phyloP scores from a whole-genome alignment of 2,113 vertebrate species.

The Leptosomus discolor region DNA sequence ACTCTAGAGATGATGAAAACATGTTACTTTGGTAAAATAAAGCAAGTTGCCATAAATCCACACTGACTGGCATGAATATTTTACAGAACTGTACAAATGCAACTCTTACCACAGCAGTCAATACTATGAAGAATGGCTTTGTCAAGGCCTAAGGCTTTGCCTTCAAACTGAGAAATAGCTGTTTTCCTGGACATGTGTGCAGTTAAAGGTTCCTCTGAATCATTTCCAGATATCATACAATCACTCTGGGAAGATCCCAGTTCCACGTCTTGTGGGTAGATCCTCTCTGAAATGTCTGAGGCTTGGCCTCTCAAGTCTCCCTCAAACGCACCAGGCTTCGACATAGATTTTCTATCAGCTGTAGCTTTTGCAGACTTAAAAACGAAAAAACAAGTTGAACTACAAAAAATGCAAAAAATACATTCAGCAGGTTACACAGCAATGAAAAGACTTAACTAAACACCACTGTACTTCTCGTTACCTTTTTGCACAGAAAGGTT shows the following conservation, averaged over 20 bases:
- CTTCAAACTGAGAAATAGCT: conserved; percentile 93
- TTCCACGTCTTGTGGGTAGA: conserved; percentile 84
- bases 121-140: conserved; percentile 98
- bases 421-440: background rate
- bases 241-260: conserved; percentile 84
- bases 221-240: conserved; percentile 82
- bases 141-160: conserved; percentile 94
- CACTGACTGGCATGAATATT: background rate
- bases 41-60: background rate
- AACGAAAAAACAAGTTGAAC: background rate
- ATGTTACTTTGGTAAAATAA: background rate
- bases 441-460: background rate
- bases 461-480: background rate
- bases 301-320: conserved; percentile 84
- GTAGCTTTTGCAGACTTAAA: conserved; percentile 90
- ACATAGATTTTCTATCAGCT: conserved; percentile 85
- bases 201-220: conserved; percentile 86
- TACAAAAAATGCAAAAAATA: background rate
- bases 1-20: background rate
- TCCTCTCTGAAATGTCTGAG: conserved; percentile 79
- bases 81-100: background rate
- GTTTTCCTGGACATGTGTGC: conserved; percentile 90
- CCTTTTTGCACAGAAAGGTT: background rate
- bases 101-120: conserved; percentile 90
- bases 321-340: conserved; percentile 85